These are phyloP conservation scores for Malaclemys terrapin DNA, from an alignment of 2,113 vertebrate genomes.

Conservation along the genomic window DNA sequence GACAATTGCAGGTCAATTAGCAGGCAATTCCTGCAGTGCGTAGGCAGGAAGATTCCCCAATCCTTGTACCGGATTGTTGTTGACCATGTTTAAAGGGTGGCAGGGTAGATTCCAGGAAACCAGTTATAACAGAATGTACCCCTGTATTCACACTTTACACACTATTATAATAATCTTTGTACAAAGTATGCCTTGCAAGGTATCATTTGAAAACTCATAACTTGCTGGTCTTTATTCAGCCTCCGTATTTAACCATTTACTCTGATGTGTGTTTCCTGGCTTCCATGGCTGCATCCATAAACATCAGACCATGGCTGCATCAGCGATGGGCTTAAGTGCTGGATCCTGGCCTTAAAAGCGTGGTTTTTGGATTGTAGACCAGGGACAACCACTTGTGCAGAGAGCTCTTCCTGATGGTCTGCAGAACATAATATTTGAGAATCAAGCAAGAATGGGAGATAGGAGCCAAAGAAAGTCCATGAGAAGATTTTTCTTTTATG, in stretches of 20 bases:
- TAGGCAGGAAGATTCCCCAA: background rate
- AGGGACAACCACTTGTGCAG: background rate
- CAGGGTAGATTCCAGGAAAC: background rate
- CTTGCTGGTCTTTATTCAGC: background rate
- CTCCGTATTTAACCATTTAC: background rate
- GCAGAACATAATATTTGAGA: background rate
- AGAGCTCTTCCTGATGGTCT: fast-evolving
- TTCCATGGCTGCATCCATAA: background rate
- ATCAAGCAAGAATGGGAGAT: background rate
- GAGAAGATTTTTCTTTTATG: background rate
- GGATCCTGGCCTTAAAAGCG: background rate
- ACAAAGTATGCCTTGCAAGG: background rate
- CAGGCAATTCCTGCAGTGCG: background rate
- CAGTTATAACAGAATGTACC: background rate
- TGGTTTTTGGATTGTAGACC: background rate
- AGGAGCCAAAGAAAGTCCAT: background rate
- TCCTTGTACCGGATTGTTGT: background rate
- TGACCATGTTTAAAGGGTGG: background rate
- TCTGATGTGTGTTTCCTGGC: background rate
- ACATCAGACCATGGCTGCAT: background rate
- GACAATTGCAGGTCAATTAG: background rate
- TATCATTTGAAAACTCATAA: background rate
- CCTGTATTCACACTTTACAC: background rate
- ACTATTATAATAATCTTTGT: background rate
- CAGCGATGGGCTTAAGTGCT: background rate